Evolutionary conservation across 2,888 invertebrate genomes (phyloP).

Genomic region (Eurois occulta): DNA sequence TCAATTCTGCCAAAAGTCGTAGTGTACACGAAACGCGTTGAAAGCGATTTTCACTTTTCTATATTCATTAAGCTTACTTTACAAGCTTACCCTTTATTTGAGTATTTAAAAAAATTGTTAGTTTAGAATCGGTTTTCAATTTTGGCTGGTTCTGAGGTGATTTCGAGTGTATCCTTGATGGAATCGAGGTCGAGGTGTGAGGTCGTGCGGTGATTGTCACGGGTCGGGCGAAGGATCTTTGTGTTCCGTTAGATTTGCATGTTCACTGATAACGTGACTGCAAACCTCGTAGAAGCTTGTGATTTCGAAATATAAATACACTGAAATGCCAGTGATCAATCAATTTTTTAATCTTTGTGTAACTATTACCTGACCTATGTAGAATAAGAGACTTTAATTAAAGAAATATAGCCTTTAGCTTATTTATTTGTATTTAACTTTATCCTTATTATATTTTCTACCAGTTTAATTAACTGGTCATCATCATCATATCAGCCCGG

Average conservation of each 20-base stretch:
- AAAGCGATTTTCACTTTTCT: background rate
- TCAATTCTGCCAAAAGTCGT: background rate
- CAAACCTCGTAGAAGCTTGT: background rate
- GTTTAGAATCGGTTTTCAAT: background rate
- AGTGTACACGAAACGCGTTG: background rate
- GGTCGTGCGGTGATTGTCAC: conserved; percentile 55
- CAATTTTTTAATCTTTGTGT: background rate
- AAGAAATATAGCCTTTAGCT: background rate
- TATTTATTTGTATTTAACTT: background rate
- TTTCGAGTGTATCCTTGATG: conserved; percentile 36
- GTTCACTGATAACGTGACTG: conserved; percentile 27
- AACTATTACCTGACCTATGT: background rate
- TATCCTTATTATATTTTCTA: background rate
- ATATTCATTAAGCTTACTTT: background rate
- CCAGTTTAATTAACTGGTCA: too few relatives aligned
- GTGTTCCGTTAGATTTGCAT: conserved; percentile 50
- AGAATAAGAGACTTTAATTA: background rate
- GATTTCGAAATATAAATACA: background rate
- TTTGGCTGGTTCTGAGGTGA: conserved; percentile 1
- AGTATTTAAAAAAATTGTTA: background rate
- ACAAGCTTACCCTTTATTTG: background rate
- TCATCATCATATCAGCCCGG: too few relatives aligned
- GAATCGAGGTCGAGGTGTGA: conserved; percentile 48
- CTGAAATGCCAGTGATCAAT: background rate
- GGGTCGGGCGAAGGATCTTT: conserved; percentile 47